Conservation (phyloP, 2,113 vertebrate genomes). For the Etheostoma cragini region DNA sequence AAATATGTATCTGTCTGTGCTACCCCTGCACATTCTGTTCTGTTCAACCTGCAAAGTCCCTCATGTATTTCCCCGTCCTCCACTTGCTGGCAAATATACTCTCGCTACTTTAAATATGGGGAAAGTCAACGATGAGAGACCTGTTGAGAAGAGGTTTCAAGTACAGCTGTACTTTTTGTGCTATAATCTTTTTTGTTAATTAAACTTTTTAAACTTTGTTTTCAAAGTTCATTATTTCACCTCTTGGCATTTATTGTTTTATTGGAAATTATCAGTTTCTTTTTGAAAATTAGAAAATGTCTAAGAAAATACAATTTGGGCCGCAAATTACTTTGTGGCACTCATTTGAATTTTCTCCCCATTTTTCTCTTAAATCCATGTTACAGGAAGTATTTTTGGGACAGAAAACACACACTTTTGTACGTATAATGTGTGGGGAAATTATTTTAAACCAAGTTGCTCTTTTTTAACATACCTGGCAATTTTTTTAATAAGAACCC, state of each 20-base stretch:
- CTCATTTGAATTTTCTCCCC: not conserved
- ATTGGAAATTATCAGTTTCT: not conserved
- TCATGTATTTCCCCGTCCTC: not conserved
- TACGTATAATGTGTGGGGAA: not conserved
- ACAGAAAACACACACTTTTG: not conserved
- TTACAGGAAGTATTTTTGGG: not conserved
- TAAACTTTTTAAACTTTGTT: not conserved
- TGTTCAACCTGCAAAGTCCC: not conserved
- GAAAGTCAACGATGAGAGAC: not conserved
- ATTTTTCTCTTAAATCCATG: not conserved
- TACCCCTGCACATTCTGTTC: slow-evolving; percentile 19
- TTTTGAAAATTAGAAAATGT: not conserved
- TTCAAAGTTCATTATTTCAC: not conserved
- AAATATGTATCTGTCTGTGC: slow-evolving; percentile 33
- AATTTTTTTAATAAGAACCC: not conserved
- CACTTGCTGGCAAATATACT: not conserved
- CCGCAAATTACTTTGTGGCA: not conserved
- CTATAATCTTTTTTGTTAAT: not conserved
- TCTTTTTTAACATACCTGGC: not conserved
- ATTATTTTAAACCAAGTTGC: not conserved
- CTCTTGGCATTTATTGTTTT: not conserved
- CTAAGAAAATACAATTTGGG: not conserved
- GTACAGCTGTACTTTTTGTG: too few relatives aligned
- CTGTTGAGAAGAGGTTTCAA: not conserved
- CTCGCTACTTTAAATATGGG: not conserved